These are phyloP conservation scores for Noctua janthina DNA, from an alignment of 2,888 invertebrate genomes.

Conservation along the genomic window DNA sequence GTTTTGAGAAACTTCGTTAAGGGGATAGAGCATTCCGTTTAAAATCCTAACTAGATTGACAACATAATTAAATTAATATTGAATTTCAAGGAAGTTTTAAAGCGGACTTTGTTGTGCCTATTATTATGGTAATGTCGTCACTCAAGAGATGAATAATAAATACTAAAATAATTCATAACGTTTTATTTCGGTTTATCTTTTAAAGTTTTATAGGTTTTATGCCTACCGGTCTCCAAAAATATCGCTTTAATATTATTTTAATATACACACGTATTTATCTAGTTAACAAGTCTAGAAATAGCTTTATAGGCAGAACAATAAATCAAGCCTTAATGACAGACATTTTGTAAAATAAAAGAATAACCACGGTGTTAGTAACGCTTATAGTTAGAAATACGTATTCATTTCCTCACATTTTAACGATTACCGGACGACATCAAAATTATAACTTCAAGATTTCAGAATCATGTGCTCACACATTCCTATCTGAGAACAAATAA, in stretches of 20 bases:
- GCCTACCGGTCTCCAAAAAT: conserved; percentile 40
- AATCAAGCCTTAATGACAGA: conserved; percentile 57
- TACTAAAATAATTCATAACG: conserved; percentile 32
- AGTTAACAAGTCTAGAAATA: conserved; percentile 33
- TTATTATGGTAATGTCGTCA: conserved; percentile 17
- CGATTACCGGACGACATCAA: conserved; percentile 64
- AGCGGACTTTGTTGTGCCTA: neutral
- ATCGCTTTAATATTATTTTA: conserved; percentile 41
- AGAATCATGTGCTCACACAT: conserved; percentile 33
- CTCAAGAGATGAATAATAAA: conserved; percentile 30
- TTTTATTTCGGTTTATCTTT: conserved; percentile 41
- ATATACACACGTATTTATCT: conserved; percentile 28
- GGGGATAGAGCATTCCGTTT: neutral
- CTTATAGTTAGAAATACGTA: conserved; percentile 59
- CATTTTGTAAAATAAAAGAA: conserved; percentile 52
- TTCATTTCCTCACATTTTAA: conserved; percentile 61
- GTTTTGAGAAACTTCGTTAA: neutral
- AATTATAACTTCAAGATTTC: conserved; percentile 39
- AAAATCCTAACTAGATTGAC: neutral
- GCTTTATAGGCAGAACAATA: conserved; percentile 60
- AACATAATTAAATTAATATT: neutral
- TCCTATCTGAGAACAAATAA: conserved; percentile 41
- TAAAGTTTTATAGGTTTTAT: conserved; percentile 41
- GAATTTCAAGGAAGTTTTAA: neutral
- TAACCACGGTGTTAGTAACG: conserved; percentile 55